Base-by-base conservation (phyloP, 2,113 vertebrate genomes). In the Dicentrarchus labrax region DNA sequence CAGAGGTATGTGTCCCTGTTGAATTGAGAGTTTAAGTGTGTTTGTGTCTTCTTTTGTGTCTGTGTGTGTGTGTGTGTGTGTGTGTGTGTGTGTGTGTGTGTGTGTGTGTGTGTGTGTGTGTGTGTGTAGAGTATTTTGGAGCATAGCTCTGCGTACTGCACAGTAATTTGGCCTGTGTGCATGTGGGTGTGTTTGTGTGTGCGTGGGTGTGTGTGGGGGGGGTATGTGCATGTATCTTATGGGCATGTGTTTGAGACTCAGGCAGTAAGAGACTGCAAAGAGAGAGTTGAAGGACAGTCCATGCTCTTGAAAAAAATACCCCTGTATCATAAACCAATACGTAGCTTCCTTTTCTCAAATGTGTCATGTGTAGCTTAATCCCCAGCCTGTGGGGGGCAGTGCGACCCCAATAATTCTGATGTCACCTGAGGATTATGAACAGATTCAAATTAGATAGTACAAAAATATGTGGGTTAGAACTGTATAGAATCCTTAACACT, bases 361-460 rank as follows among this genome's bases (percentile, higher is more conserved):
- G n/a, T 72, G 59, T 84, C 36, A 48, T 21, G 6, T 85, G 85
- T 74, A 54, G 83, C 76, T 86, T 68, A 70, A 66, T 82, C 45
- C 39, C 75, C 70, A 8, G 67, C 90, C 94, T 92, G 83, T 80
- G 56, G 94, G 88, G 86, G 93, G 92, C 90, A 92, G 75, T 94
- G 73, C 91, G 77, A 78, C 66, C 81, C 82, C 77, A 87, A 87
- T 72, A 48, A 90, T 88, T 39, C 39, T n/a, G 11, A 12, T 54
- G 57, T 71, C 69, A 77, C 66, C 12, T 39, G 54, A 60, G 50
- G 6, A 57, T 22, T 51, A 38, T 13, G 51, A 6, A 60, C 48
- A 66, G 43, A 24, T 54, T 7, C 16, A 41, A 76, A 66, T 69
- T 8, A 68, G 13, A 50, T 30, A 12, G 19, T 45, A 17, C 21